Conservation (phyloP, 2,797 vertebrate genomes). For the Pseudocheirus occidentalis region DNA sequence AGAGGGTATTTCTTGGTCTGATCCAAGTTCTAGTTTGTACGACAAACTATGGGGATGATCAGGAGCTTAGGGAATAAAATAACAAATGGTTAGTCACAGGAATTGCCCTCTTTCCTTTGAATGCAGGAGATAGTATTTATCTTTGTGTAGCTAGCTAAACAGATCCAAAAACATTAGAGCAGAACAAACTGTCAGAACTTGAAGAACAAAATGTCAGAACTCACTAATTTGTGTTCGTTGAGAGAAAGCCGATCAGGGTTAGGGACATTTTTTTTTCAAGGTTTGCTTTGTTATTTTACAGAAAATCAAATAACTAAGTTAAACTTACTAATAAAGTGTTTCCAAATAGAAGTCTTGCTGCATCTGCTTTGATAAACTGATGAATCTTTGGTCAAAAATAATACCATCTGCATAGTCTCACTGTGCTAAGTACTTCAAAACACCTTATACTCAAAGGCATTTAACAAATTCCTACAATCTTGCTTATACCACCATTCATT, state of each 20-base stretch:
- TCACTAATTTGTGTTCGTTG: background rate
- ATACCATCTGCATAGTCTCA: constrained; percentile 6
- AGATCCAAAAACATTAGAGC: background rate
- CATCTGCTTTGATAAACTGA: constrained; percentile 49
- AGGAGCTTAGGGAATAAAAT: constrained; percentile 85
- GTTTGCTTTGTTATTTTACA: background rate
- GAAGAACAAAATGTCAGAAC: constrained; percentile 26
- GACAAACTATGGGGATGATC: constrained; percentile 96
- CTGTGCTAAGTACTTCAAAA: background rate
- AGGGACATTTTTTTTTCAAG: background rate
- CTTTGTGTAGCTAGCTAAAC: background rate
- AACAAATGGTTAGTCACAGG: background rate
- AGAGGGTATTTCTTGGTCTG: constrained; percentile 95
- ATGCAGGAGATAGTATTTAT: background rate
- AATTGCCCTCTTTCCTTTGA: constrained; percentile 48
- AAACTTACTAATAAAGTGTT: constrained; percentile 10
- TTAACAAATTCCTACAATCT: constrained; percentile 9
- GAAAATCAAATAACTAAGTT: constrained; percentile 3
- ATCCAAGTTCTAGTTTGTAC: constrained; percentile 96
- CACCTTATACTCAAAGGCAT: background rate
- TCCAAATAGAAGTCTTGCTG: constrained; percentile 32
- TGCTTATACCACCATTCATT: background rate
- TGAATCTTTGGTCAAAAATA: constrained; percentile 26
- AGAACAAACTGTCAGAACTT: background rate
- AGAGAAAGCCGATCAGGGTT: background rate